These are phyloP conservation scores for Acanthosoma haemorrhoidale DNA, from an alignment of 2,888 invertebrate species.

Conservation along the genomic window DNA sequence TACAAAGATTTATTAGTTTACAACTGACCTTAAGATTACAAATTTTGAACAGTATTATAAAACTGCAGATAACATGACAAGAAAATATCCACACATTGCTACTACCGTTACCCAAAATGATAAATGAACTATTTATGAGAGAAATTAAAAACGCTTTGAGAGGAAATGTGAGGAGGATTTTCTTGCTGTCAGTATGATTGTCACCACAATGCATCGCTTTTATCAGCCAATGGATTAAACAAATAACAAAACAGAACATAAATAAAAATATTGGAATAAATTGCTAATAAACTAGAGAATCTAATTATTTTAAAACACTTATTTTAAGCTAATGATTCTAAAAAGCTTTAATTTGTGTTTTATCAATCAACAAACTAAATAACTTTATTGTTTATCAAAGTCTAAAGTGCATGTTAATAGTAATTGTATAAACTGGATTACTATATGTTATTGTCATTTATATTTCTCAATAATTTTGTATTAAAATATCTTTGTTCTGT, in stretches of 20 bases:
- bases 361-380: conserved; percentile 18
- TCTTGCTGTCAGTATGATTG: conserved; percentile 35
- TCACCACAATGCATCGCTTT: conserved; percentile 39
- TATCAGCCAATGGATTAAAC: conserved; percentile 37
- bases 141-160: conserved; percentile 9
- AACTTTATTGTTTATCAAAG: conserved; percentile 1
- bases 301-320: conserved; percentile 22
- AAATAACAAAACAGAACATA: conserved; percentile 31
- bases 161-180: conserved; percentile 10
- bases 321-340: conserved; percentile 27
- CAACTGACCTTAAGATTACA: conserved; percentile 5
- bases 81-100: conserved; percentile 14
- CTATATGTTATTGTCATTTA: conserved; percentile 30
- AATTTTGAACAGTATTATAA: conserved; percentile 8
- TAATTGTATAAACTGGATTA: conserved; percentile 24
- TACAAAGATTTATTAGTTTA: conserved; percentile 14
- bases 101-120: background rate
- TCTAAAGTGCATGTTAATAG: conserved; percentile 25
- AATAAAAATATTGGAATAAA: conserved; percentile 28
- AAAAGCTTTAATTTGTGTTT: conserved; percentile 19
- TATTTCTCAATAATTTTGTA: conserved; percentile 26
- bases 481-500: conserved; percentile 31
- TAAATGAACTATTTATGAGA: conserved; percentile 4
- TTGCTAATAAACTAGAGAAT: conserved; percentile 18
- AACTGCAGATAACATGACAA: conserved; percentile 7